Percentiles rank a stretch among this genome's conserved stretches.
These are phyloP conservation scores for Alitta virens DNA, from an alignment of 2,888 invertebrate species.

Conservation along the genomic window DNA sequence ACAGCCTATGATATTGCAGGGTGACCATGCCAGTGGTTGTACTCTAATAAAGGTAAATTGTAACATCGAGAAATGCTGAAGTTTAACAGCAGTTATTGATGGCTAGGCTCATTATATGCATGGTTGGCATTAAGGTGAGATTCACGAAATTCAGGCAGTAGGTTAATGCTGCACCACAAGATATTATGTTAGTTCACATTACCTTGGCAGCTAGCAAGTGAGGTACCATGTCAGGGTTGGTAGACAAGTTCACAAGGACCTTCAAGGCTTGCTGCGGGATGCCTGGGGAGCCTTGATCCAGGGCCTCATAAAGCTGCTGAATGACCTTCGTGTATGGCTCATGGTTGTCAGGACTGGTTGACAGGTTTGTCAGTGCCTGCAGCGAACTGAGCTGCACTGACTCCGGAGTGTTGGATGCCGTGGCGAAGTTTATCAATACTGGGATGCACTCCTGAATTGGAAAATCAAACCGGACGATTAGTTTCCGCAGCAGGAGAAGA, in stretches of 20 bases:
- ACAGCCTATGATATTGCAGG: too few relatives aligned
- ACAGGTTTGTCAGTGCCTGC: conserved; percentile 62
- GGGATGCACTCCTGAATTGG: conserved; percentile 58
- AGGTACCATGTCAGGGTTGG: conserved; percentile 64
- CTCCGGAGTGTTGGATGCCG: conserved; percentile 54
- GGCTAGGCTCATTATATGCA: too few relatives aligned
- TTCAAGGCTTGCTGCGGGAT: conserved; percentile 61
- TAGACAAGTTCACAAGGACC: conserved; percentile 64
- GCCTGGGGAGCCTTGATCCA: conserved; percentile 56
- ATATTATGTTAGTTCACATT: conserved; percentile 16
- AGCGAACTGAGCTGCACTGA: conserved; percentile 59
- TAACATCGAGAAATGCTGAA: too few relatives aligned
- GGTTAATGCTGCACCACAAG: too few relatives aligned
- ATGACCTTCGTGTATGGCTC: conserved; percentile 59
- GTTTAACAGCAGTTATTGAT: too few relatives aligned
- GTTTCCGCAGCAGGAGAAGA: too few relatives aligned
- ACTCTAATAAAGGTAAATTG: too few relatives aligned
- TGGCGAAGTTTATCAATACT: conserved; percentile 57
- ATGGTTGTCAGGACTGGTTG: conserved; percentile 59
- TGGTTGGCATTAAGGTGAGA: too few relatives aligned
- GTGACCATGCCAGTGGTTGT: too few relatives aligned
- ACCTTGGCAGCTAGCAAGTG: conserved; percentile 64
- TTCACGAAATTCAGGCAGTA: too few relatives aligned
- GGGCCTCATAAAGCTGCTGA: conserved; percentile 58
- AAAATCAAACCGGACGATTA: conserved; percentile 16